Evolutionary conservation across 2,113 vertebrate genomes (phyloP).

Genomic region (Maccullochella peelii): DNA sequence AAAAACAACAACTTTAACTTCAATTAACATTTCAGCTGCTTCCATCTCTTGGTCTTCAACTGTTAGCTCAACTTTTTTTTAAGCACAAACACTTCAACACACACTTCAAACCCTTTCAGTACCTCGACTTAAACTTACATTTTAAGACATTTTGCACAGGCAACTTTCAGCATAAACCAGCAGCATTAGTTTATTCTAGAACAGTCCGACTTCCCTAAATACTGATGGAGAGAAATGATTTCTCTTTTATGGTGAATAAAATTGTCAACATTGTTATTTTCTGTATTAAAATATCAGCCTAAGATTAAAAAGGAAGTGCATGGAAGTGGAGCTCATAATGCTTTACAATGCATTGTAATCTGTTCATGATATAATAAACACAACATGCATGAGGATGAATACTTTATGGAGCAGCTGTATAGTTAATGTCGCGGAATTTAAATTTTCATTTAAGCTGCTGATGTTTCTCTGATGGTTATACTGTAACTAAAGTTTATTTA

Average conservation of each 20-base stretch:
- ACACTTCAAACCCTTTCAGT: neutral
- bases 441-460: neutral
- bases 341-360: neutral
- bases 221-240: neutral
- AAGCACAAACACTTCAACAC: neutral
- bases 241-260: neutral
- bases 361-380: neutral
- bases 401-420: neutral
- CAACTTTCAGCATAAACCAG: neutral
- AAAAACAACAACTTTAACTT: neutral
- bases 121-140: neutral
- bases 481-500: neutral
- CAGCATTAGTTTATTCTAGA: neutral
- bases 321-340: neutral
- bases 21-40: neutral
- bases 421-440: neutral
- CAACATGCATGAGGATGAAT: neutral
- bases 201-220: neutral
- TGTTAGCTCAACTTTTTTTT: neutral
- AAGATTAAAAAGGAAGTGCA: neutral
- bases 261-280: neutral
- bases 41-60: no score
- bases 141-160: neutral
- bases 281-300: neutral
- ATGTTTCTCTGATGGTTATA: neutral